These are phyloP conservation scores for Montipora cactus DNA, from an alignment of 64 coral and sea anemone species.

Conservation along the genomic window DNA sequence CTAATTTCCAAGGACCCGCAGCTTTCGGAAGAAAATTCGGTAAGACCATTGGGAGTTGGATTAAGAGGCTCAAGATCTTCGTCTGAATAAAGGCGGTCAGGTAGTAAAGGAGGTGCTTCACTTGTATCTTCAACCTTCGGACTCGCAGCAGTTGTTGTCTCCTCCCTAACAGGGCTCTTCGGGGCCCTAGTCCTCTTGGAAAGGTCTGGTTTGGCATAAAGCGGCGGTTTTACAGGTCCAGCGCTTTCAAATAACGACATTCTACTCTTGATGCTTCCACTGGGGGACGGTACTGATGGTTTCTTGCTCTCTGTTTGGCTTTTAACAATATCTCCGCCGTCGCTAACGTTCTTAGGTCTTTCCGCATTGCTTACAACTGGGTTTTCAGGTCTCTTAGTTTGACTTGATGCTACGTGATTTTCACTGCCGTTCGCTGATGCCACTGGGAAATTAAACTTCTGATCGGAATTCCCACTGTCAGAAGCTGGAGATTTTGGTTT, in stretches of 20 bases:
- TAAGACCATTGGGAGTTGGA: neutral
- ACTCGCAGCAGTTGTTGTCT: neutral
- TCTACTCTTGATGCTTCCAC: slow-evolving; percentile 26
- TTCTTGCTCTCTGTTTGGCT: neutral
- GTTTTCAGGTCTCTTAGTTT: neutral
- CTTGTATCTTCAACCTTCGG: neutral
- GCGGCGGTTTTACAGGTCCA: neutral
- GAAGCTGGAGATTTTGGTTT: slow-evolving; percentile 29
- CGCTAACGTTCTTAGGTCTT: neutral
- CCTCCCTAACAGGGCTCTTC: neutral
- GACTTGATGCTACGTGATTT: neutral
- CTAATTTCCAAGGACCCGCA: neutral
- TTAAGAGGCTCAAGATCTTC: slow-evolving; percentile 39
- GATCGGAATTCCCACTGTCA: neutral
- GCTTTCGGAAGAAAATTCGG: neutral
- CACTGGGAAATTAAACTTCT: neutral
- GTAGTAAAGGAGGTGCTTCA: neutral
- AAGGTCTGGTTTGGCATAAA: slow-evolving; percentile 70
- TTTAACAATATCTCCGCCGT: neutral
- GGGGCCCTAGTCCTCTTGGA: neutral
- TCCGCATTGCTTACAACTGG: neutral
- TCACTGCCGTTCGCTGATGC: neutral
- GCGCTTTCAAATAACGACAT: slow-evolving; percentile 50
- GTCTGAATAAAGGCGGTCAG: slow-evolving; percentile 9
- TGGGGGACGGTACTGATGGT: neutral